These are phyloP conservation scores for Petroica traversi DNA, from an alignment of 2,113 vertebrate species.

Conservation along the genomic window DNA sequence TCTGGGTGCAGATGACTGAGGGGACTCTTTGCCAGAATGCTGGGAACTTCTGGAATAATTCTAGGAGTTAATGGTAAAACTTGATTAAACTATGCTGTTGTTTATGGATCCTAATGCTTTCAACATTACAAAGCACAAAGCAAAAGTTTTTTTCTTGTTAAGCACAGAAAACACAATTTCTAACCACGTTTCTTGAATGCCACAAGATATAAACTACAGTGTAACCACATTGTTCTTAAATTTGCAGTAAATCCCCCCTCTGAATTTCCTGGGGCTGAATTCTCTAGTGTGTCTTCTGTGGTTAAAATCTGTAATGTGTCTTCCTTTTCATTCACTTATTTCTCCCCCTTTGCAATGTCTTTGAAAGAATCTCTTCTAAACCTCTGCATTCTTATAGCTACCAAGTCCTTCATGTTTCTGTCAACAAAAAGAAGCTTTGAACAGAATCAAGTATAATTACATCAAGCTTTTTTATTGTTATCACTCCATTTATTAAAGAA, in stretches of 20 bases:
- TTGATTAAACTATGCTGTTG: slow-evolving; percentile 49
- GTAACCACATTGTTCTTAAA: slow-evolving; percentile 14
- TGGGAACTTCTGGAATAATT: background rate
- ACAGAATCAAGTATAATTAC: background rate
- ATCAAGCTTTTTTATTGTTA: background rate
- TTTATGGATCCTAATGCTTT: slow-evolving; percentile 25
- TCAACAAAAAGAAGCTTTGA: background rate
- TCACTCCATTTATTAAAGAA: background rate
- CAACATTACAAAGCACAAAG: slow-evolving; percentile 2
- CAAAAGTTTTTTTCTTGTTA: background rate
- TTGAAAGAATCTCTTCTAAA: background rate
- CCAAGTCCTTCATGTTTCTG: background rate
- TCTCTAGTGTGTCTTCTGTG: background rate
- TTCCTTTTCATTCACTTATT: background rate
- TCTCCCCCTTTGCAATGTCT: background rate
- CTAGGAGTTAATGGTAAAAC: slow-evolving; percentile 10
- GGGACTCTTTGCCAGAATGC: background rate
- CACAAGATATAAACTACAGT: background rate
- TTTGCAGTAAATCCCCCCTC: background rate
- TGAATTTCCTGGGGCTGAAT: background rate
- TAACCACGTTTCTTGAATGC: slow-evolving; percentile 1
- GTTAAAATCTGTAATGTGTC: background rate
- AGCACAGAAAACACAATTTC: background rate
- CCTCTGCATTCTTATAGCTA: background rate
- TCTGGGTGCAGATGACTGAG: background rate